phyloP scores from a whole-genome alignment of 2,888 invertebrate genomes.

The Crepidodera aurea region DNA sequence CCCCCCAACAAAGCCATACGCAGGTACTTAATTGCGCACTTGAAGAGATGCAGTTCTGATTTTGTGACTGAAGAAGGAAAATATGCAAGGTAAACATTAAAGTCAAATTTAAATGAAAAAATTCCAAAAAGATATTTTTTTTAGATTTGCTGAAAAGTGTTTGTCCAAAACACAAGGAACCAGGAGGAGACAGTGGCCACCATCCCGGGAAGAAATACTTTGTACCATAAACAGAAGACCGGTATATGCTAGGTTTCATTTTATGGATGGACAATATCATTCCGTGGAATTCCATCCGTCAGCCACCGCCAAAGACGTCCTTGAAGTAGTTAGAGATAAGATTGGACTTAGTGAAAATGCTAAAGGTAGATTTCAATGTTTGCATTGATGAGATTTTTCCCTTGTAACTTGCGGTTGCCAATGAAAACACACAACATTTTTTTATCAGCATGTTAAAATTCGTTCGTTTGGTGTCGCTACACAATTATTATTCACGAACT shows the following conservation, averaged over 20 bases:
- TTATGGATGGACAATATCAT: slow-evolving; percentile 95
- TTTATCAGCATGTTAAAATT: too few relatives aligned
- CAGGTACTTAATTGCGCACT: slow-evolving; percentile 86
- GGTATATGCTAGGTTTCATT: slow-evolving; percentile 88
- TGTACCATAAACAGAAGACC: slow-evolving; percentile 91
- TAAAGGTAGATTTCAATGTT: slow-evolving; percentile 55
- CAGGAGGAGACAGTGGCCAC: slow-evolving; percentile 86
- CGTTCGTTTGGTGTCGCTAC: too few relatives aligned
- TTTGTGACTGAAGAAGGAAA: slow-evolving; percentile 92
- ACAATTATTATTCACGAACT: too few relatives aligned
- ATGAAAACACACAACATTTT: too few relatives aligned
- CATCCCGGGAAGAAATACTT: slow-evolving; percentile 90
- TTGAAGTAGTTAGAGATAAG: slow-evolving; percentile 86
- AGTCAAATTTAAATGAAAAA: not conserved
- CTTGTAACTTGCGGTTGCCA: too few relatives aligned
- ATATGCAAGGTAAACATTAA: slow-evolving; percentile 68
- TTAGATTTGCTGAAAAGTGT: slow-evolving; percentile 87
- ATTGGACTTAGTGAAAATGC: slow-evolving; percentile 84
- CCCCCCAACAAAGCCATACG: slow-evolving; percentile 87
- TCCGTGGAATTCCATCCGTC: slow-evolving; percentile 95
- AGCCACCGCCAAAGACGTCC: slow-evolving; percentile 88
- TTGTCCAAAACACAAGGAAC: slow-evolving; percentile 76
- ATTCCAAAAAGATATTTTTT: not conserved
- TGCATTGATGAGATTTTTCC: too few relatives aligned
- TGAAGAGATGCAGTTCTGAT: slow-evolving; percentile 87